Percentiles rank a stretch among this genome's conserved stretches.
These are phyloP conservation scores for Tetranychus urticae DNA, from an alignment of 1,140 invertebrate genomes.

Conservation along the genomic window DNA sequence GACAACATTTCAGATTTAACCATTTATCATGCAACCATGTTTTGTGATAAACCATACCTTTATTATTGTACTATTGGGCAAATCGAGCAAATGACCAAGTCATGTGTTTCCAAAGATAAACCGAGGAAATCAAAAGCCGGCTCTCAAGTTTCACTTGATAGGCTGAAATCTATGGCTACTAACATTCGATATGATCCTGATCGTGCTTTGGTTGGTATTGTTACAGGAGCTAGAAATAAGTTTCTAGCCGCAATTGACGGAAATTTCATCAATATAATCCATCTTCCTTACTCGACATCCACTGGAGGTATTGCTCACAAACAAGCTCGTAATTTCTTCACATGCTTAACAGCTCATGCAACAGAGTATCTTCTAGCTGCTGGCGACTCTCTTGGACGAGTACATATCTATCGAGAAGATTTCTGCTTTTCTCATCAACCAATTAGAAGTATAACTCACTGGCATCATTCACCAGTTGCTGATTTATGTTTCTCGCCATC, in stretches of 20 bases:
- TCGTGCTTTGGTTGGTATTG: background rate
- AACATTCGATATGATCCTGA: background rate
- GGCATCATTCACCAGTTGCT: slow-evolving; percentile 48
- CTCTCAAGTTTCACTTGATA: background rate
- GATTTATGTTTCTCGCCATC: slow-evolving; percentile 39
- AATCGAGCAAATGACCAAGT: background rate
- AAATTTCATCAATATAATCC: background rate
- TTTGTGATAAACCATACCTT: background rate
- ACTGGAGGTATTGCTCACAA: background rate
- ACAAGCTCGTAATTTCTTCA: slow-evolving; percentile 20
- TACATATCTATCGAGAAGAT: slow-evolving; percentile 35
- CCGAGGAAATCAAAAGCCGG: background rate
- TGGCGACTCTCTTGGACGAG: slow-evolving; percentile 38
- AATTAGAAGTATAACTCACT: slow-evolving; percentile 37
- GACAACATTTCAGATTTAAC: background rate
- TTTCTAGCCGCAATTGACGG: background rate
- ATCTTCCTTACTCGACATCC: background rate
- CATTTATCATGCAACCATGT: too few relatives aligned
- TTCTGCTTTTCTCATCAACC: slow-evolving; percentile 20
- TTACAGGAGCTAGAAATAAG: background rate
- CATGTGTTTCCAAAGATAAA: background rate
- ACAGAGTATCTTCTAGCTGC: slow-evolving; percentile 36
- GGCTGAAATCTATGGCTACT: background rate
- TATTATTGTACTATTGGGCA: background rate
- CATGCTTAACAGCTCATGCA: slow-evolving; percentile 42